A percentile compares a stretch with the other conserved stretches of the same genome.
These are phyloP conservation scores for Rhinogobius similis DNA, from an alignment of 2,113 vertebrate species.

Conservation along the genomic window DNA sequence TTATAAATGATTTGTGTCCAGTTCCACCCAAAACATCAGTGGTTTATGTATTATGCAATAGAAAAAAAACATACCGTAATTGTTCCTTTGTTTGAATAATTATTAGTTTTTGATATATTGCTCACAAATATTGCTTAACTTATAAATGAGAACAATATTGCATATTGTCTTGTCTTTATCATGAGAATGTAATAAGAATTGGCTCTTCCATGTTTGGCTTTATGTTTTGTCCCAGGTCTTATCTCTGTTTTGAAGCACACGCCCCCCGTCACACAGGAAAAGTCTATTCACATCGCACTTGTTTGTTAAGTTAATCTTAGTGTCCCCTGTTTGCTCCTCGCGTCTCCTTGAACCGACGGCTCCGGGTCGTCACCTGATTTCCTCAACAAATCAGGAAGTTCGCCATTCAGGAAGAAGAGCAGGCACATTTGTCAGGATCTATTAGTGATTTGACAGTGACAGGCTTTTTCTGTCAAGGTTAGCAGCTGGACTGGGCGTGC, in stretches of 20 bases:
- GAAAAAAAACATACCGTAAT: not conserved
- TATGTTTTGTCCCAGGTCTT: not conserved
- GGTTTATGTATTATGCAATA: not conserved
- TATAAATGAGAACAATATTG: no score
- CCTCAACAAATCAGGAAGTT: conserved; percentile 51
- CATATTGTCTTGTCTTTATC: no score
- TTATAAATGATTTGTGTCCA: not conserved
- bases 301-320: conserved; percentile 7
- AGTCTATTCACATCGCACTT: conserved; percentile 17
- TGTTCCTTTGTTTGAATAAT: no score
- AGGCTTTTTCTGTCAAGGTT: conserved; percentile 49
- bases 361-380: conserved; percentile 34
- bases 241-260: conserved; percentile 45
- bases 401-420: conserved; percentile 39
- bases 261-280: conserved; percentile 57
- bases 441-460: conserved; percentile 28
- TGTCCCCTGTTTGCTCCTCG: conserved; percentile 18
- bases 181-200: not conserved
- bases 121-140: not conserved
- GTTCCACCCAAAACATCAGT: not conserved
- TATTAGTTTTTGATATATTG: not conserved
- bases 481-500: conserved; percentile 37
- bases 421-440: conserved; percentile 31
- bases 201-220: conserved; percentile 11
- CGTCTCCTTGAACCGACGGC: conserved; percentile 34